Base-by-base conservation (phyloP, 2,797 vertebrate species). In the Chrysocyon brachyurus region DNA sequence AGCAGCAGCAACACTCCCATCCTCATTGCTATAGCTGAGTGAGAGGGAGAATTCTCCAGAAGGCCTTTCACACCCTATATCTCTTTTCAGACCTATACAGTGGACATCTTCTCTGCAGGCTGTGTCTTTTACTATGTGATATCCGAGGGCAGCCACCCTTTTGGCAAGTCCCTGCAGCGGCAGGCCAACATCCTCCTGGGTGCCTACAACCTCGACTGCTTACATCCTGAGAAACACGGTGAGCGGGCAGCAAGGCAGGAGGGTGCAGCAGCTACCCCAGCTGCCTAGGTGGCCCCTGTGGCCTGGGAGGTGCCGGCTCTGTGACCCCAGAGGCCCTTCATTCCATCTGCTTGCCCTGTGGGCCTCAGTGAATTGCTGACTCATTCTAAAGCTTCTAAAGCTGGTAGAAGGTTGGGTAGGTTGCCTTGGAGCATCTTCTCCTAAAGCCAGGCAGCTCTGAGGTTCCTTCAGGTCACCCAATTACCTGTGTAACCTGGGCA, bases 101-200 rank as follows among this genome's bases (percentile, higher is more conserved):
- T 99, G 91, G 99, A 99, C 98, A 99, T 99, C 98, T 99, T 99
- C 98, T 99, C 99, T 19, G 99, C 99, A 1, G 99, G 99, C 89
- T 99, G 99, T 33, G 99, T 99, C 92, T 99, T 99, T 86, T 99
- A 99, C 98, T 99, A 99, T 0, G 99, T 99, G 98, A 98, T 99
- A 54, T 99, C 99, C 3, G 98, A 99, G 92, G 99, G 99, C 68
- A 99, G 99, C 97, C 99, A 99, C 84, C 99, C 99, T 11, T 99
- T 99, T 54, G 99, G 99, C 97, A 99, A 99, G 97, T 99, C 99
- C 95, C 99, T 99, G 82, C 99, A 99, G 98, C 99, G 99, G 70
- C 99, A 99, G 98, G 99, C 99, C 96, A 99, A 99, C 98, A 99
- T 99, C 95, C 99, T 99, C 3, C 98, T 99, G 79, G 99, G 99